These are phyloP conservation scores for Fistularia tabacaria DNA, from an alignment of 2,797 vertebrate species.

Conservation along the genomic window DNA sequence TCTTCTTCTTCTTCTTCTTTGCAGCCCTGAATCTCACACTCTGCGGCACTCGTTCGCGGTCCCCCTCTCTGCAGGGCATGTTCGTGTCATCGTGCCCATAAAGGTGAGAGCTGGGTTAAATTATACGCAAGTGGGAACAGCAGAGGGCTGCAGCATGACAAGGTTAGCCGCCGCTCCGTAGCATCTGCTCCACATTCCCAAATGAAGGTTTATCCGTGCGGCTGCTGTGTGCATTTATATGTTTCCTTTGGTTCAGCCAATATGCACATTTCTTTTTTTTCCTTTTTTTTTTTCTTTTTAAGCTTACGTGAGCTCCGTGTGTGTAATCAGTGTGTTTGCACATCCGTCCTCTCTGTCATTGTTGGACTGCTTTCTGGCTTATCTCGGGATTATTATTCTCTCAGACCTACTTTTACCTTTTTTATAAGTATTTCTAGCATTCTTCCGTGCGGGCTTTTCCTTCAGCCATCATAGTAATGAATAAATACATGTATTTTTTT, in stretches of 20 bases:
- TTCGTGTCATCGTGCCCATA: conserved; percentile 44
- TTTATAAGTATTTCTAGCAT: conserved; percentile 46
- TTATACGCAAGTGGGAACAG: conserved; percentile 34
- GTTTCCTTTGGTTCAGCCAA: conserved; percentile 3
- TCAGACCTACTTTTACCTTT: conserved; percentile 58
- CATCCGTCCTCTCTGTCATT: conserved; percentile 34
- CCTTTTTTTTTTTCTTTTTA: conserved; percentile 26
- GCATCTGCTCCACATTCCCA: conserved; percentile 14
- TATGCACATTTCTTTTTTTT: conserved; percentile 34
- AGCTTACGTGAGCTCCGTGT: conserved; percentile 16
- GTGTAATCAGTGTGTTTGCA: conserved; percentile 36
- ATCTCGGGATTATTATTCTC: conserved; percentile 57
- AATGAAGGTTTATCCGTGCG: conserved; percentile 4
- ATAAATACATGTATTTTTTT: conserved; percentile 29
- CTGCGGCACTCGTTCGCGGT: conserved; percentile 1
- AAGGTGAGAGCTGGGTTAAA: conserved; percentile 40
- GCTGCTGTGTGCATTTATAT: neutral
- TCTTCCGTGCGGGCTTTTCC: conserved; percentile 46
- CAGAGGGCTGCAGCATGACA: conserved; percentile 10
- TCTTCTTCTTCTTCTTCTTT: conserved; percentile 16
- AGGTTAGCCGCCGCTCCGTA: neutral
- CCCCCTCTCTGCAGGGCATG: conserved; percentile 12
- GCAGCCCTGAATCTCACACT: conserved; percentile 18
- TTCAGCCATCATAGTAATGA: conserved; percentile 57
- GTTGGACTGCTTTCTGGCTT: conserved; percentile 51